These are phyloP conservation scores for Acanthosepion pharaonis DNA, from an alignment of 2,888 invertebrate species.

Conservation along the genomic window DNA sequence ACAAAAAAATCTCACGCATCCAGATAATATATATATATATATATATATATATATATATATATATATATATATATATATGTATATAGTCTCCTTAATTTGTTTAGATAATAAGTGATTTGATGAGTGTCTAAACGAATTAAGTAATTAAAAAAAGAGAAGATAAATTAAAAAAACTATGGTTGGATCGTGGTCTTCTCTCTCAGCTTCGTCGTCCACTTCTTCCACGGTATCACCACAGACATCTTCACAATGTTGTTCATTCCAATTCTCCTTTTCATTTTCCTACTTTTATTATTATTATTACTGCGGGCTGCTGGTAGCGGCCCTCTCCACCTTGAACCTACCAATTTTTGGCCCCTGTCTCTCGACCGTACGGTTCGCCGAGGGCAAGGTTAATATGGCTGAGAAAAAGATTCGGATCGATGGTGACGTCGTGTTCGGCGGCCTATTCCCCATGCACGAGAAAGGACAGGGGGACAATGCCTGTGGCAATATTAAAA, in stretches of 20 bases:
- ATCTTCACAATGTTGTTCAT: constrained; percentile 25
- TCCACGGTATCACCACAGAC: background rate
- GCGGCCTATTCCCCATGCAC: constrained; percentile 79
- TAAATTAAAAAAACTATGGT: background rate
- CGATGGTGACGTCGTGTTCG: constrained; percentile 78
- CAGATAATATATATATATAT: background rate
- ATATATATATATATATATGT: background rate
- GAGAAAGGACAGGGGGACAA: constrained; percentile 75
- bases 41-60: background rate
- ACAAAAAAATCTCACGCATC: background rate
- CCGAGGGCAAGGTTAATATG: background rate
- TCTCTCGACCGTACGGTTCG: background rate
- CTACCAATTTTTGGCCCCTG: background rate
- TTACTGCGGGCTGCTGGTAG: constrained; percentile 38
- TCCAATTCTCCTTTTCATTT: constrained; percentile 16
- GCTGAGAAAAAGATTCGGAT: constrained; percentile 61
- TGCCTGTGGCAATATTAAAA: constrained; percentile 76
- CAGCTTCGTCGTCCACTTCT: background rate
- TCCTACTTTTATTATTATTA: constrained; percentile 2
- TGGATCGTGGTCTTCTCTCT: background rate
- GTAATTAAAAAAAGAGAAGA: background rate
- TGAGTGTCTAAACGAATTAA: background rate
- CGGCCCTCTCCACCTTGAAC: background rate
- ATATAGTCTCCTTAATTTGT: background rate
- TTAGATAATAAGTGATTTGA: background rate